Base-by-base conservation (phyloP, 2,113 vertebrate genomes). In the Dicrurus megarhynchus region DNA sequence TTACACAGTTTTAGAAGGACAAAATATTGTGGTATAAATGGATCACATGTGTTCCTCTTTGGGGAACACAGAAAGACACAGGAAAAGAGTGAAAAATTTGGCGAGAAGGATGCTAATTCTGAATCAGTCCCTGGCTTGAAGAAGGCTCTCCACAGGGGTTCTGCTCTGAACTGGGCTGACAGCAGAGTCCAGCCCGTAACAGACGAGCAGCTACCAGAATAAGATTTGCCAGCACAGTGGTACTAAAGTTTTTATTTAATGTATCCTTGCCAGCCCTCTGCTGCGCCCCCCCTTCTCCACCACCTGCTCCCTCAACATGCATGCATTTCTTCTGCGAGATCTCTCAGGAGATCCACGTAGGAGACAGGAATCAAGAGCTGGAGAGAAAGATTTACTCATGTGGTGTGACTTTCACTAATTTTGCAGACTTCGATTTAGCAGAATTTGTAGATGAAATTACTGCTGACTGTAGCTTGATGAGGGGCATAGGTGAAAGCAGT, bases 261-360 rank as follows among this genome's bases (percentile, higher is more conserved):
- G 6, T 67, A 47, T 39, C 28, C 13, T 78, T 0, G 0, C 39
- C 11, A 35, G 30, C 39, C 15, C 11, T 52, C 46, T 87, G 42
- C 32, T 24, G 47, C 13, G 1, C 1, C 2, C 4, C 8, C 16
- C 10, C 9, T n/a, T n/a, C n/a, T 3, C 6, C 10, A 0, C 56
- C 10, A 30, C 19, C 13, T 0, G 1, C 20, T 69, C 33, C 30
- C 30, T 5, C 30, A 41, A 19, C 15, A 26, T 1, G 6, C 16
- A 35, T 20, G 5, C 0, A 0, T 67, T 93, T 70, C 28, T 70
- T 85, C 67, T 67, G 33, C 0, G 1, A 69, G 55, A 93, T 4
- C 22, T 82, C 41, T 81, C 49, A 30, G 78, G 60, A 91, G 18
- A 75, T 39, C 42, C 61, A n/a, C 7, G 3, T 0, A 42, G 27